phyloP scores from a whole-genome alignment of 1,140 invertebrate species.

The Cydia pomonella region DNA sequence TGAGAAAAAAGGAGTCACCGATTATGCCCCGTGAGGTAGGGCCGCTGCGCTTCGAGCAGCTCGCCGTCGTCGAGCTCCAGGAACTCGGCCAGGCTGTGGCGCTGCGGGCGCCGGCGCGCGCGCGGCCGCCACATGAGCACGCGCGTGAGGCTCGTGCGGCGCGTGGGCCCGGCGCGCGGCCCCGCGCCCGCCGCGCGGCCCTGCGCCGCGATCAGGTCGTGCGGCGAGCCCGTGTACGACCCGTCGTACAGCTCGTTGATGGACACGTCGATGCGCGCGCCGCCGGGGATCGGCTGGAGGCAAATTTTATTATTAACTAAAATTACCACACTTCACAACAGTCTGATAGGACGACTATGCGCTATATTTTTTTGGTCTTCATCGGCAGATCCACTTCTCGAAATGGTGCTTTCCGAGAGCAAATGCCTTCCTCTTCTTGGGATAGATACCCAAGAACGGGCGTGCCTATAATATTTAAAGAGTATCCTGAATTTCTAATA shows the following conservation, averaged over 20 bases:
- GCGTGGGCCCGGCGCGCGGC: constrained; percentile 91
- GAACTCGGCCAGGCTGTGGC: constrained; percentile 90
- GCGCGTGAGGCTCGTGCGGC: constrained; percentile 92
- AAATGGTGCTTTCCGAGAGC: too few relatives aligned
- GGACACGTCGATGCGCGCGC: constrained; percentile 95
- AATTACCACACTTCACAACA: too few relatives aligned
- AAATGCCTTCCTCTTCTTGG: too few relatives aligned
- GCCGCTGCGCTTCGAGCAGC: constrained; percentile 87
- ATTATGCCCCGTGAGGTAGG: constrained; percentile 94
- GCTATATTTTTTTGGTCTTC: too few relatives aligned
- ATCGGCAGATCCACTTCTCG: too few relatives aligned
- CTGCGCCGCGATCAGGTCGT: constrained; percentile 90
- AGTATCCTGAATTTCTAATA: too few relatives aligned
- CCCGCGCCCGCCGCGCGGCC: constrained; percentile 84
- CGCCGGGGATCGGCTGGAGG: constrained; percentile 88
- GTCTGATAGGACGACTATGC: too few relatives aligned
- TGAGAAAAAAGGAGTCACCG: too few relatives aligned
- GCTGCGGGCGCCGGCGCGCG: constrained; percentile 82
- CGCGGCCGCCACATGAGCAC: constrained; percentile 92
- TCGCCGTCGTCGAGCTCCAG: constrained; percentile 90
- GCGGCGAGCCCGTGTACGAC: constrained; percentile 96
- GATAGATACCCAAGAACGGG: too few relatives aligned
- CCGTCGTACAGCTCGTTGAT: constrained; percentile 98
- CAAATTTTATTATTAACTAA: neutral
- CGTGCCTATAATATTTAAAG: too few relatives aligned